These are phyloP conservation scores for Oncorhynchus mykiss DNA, from an alignment of 2,113 vertebrate genomes.

Conservation along the genomic window DNA sequence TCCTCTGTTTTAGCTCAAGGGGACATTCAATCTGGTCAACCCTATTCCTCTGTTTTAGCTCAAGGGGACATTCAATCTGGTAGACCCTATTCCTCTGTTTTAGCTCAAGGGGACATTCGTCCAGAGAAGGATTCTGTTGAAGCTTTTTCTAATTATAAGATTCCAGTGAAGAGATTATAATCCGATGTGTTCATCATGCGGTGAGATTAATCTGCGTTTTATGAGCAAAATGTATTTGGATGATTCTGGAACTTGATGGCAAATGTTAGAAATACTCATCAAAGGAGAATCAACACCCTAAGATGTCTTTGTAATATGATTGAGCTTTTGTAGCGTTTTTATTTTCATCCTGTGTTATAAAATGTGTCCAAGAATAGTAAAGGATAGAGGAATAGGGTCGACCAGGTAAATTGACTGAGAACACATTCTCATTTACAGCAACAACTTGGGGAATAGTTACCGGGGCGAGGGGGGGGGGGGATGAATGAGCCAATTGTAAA, in stretches of 20 bases:
- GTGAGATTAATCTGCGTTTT: neutral
- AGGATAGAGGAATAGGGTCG: no score
- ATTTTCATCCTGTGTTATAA: slow-evolving; percentile 24
- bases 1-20: no score
- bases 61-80: no score
- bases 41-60: no score
- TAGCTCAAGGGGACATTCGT: neutral
- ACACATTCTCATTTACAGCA: no score
- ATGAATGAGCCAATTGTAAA: no score
- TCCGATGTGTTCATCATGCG: slow-evolving; percentile 4
- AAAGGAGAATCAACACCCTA: neutral
- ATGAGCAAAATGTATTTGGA: slow-evolving; percentile 17
- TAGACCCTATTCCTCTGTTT: neutral
- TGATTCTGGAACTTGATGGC: slow-evolving; percentile 14
- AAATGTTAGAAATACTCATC: slow-evolving; percentile 24
- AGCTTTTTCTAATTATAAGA: neutral
- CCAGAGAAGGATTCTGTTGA: neutral
- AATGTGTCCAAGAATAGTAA: slow-evolving; percentile 18
- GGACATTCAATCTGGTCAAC: no score
- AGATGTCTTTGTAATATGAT: neutral
- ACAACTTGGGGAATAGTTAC: no score
- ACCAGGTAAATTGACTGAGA: no score
- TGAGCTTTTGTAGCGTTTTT: neutral
- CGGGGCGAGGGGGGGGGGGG: no score
- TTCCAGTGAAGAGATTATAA: slow-evolving; percentile 13